A percentile compares a stretch with the other conserved stretches of the same genome.
phyloP scores from a whole-genome alignment of 2,888 invertebrate genomes.

The Hipparchia semele region DNA sequence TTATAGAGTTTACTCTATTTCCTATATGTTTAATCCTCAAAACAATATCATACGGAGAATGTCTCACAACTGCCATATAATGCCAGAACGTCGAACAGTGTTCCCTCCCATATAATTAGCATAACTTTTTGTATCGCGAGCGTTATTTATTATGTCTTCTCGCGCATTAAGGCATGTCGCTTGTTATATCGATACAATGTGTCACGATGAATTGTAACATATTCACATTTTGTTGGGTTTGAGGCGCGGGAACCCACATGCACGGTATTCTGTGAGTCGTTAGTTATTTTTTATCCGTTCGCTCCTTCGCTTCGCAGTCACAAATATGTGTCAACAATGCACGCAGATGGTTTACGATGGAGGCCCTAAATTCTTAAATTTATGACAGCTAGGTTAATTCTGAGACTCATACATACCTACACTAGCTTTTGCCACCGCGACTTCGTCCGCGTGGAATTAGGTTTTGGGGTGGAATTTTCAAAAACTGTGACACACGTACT shows the following conservation, averaged over 20 bases:
- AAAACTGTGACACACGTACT: too few species aligned
- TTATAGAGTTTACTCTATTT: too few species aligned
- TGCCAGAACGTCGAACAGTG: neutral
- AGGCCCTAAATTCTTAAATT: slow-evolving; percentile 31
- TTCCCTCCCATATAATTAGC: neutral
- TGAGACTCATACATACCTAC: too few species aligned
- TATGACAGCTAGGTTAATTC: slow-evolving; percentile 23
- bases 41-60: neutral
- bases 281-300: slow-evolving; percentile 65
- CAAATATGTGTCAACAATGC: slow-evolving; percentile 70
- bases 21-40: too few species aligned
- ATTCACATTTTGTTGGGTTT: slow-evolving; percentile 48
- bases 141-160: neutral
- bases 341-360: slow-evolving; percentile 59
- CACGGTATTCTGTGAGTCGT: slow-evolving; percentile 65
- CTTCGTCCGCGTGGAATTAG: too few species aligned
- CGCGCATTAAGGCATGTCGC: neutral
- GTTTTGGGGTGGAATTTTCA: too few species aligned
- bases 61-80: neutral
- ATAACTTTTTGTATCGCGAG: neutral
- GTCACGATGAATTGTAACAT: slow-evolving; percentile 21
- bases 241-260: slow-evolving; percentile 68
- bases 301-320: slow-evolving; percentile 58
- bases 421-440: too few species aligned
- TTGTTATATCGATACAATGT: neutral